A percentile compares a stretch with the other conserved stretches of the same genome.
Conservation (phyloP, 1,140 invertebrate genomes). For the Caerostris darwini region DNA sequence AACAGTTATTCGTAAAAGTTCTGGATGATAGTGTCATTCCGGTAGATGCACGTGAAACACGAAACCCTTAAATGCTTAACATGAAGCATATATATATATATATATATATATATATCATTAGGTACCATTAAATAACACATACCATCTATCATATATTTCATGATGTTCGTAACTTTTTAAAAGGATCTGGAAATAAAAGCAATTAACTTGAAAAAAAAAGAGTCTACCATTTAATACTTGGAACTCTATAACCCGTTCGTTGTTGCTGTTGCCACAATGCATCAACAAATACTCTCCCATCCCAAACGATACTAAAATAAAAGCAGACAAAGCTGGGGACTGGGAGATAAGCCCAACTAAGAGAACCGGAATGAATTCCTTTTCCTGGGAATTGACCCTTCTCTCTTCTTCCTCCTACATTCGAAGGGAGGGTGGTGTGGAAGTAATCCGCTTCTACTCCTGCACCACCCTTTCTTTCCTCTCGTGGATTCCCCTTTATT, state of each 20-base stretch:
- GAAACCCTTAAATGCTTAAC: too few species aligned
- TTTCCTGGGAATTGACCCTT: not conserved
- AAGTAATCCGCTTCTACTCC: not conserved
- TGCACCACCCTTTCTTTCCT: too few species aligned
- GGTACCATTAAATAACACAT: too few species aligned
- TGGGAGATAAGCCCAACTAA: not conserved
- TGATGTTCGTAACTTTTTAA: too few species aligned
- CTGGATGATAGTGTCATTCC: too few species aligned
- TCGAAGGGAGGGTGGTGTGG: not conserved
- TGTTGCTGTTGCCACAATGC: not conserved
- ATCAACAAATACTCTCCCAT: not conserved
- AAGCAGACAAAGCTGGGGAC: not conserved
- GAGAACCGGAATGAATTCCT: constrained; percentile 1
- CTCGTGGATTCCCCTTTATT: not conserved
- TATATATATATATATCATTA: too few species aligned
- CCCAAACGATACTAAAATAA: not conserved
- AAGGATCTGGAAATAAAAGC: too few species aligned
- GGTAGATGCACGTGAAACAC: too few species aligned
- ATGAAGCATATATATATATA: too few species aligned
- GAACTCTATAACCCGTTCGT: not conserved
- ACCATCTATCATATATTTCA: too few species aligned
- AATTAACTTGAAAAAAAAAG: too few species aligned
- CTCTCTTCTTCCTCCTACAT: not conserved
- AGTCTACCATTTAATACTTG: not conserved
- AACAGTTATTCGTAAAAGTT: too few species aligned